Evolutionary conservation across 2,113 vertebrate genomes (phyloP), one percentile per base, ranked within the genome.

Genomic region (Recurvirostra avosetta): DNA sequence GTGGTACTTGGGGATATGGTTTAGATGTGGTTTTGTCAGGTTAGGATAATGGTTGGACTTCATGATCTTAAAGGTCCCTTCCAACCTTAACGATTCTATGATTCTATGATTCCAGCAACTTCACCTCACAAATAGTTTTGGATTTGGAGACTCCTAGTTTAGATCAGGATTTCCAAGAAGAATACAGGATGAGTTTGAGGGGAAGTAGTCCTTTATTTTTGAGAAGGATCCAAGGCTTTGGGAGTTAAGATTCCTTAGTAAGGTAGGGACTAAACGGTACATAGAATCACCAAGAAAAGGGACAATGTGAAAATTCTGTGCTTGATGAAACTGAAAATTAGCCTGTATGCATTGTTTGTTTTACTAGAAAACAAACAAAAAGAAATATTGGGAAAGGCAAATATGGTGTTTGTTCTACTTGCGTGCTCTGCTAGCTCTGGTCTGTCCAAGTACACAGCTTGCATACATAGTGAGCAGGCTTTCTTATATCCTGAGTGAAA

Each of bases 281-380:
- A 6, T 2, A 55, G 17, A 72, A 72, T 55, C 40, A 7, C 11
- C 59, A 63, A 5, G 3, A 72, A 79, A 78, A 61, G 5, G 5
- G 9, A 73, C 53, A 72, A 72, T 40, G 40, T 11, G 14, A 71
- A 67, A 86, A 56, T 41, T 17, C 26, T 7, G 5, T 78, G 13
- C 0, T 4, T 38, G 23, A 58, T 47, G 21, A 92, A 88, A 55
- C 8, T 30, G 30, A 43, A 79, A 71, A 68, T 50, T 21, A 38
- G 19, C 26, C 67, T 23, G 1, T 34, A 29, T 56, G 41, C 3
- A 7, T 43, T 45, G 6, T 36, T 81, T 0, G 0, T 62, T 47
- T 66, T 86, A 6, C 43, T 72, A 29, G 29, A 76, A 78, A 76
- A 63, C 7, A 23, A 32, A 15, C 11, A 16, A 14, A 62, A 62